Conservation (phyloP, 2,797 vertebrate genomes). For the Galaxias olidus region DNA sequence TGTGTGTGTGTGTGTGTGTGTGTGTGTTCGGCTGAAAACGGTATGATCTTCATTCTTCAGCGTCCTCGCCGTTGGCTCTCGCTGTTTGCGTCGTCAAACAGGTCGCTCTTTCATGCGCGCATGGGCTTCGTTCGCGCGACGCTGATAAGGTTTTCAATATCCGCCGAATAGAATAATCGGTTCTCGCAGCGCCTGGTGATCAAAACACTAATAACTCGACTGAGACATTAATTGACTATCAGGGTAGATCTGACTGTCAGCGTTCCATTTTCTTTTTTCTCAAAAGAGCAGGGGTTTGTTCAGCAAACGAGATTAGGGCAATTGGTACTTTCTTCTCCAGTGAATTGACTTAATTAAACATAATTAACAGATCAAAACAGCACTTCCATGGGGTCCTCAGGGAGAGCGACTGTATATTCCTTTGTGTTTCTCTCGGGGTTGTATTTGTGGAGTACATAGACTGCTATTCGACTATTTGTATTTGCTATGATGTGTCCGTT, state of each 20-base stretch:
- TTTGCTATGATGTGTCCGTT: too few species aligned
- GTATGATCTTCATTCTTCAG: too few species aligned
- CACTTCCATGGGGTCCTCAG: conserved; percentile 50
- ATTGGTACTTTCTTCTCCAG: conserved; percentile 27
- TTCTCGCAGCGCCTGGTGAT: conserved; percentile 20
- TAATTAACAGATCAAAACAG: conserved; percentile 68
- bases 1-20: neutral
- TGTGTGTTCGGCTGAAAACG: neutral
- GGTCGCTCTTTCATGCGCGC: conserved; percentile 31
- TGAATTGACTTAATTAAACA: conserved; percentile 66
- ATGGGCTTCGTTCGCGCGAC: neutral
- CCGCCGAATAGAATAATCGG: neutral
- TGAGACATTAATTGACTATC: conserved; percentile 24
- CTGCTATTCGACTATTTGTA: too few species aligned
- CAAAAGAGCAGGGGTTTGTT: conserved; percentile 34
- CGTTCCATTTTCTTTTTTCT: conserved; percentile 20
- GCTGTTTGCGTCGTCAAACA: conserved; percentile 54
- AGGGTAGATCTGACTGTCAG: conserved; percentile 34
- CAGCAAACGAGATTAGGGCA: conserved; percentile 45
- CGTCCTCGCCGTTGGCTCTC: conserved; percentile 44
- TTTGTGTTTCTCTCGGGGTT: too few species aligned
- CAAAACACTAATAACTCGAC: conserved; percentile 26
- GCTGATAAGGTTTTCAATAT: conserved; percentile 5
- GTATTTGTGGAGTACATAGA: too few species aligned
- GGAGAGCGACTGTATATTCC: conserved; percentile 29